Base-by-base conservation (phyloP, 35 echinoderm and acorn worm species). In the Patiria miniata region DNA sequence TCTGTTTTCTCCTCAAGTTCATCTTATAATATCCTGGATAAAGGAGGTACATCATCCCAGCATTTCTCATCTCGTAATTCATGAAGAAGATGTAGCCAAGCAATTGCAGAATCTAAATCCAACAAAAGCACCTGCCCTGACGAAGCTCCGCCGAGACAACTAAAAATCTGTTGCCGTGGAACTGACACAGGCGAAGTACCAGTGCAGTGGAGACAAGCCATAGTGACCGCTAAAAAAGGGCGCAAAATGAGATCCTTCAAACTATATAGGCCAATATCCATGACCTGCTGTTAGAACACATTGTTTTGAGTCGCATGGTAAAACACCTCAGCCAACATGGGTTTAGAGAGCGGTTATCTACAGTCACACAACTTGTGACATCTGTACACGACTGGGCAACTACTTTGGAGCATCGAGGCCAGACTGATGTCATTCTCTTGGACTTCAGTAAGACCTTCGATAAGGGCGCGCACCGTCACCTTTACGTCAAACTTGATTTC, bases 201-300 rank as follows among this genome's bases (percentile, higher is more conserved):
- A 52, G 26, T 52, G 19, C 80, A 83, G 19, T 83, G 80, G 80
- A 83, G 34, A 53, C 5, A 50, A 51, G 80, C 38, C 4, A 15
- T 54, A 7, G 50, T 83, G 22, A 59, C 86, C 5, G 77, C 77
- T 22, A 37, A 81, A 54, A 88, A 4, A 37, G n/a, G 51, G 15
- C 52, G 39, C 10, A 85, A 91, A 17, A 81, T 59, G 36, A 44
- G 81, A n/a, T n/a, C n/a, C n/a, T n/a, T n/a, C n/a, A n/a, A n/a
- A n/a, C n/a, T n/a, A n/a, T n/a, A n/a, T n/a, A n/a, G n/a, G 38
- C 82, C 89, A 37, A 85, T 91, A 22, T 78, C 65, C 36, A 52
- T 91, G 8, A 91, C 82, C 32, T 79, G 89, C 39, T 91, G n/a
- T 40, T 86, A 78, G 82, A 91, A 47, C 89, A 91, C 68, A 86